Evolutionary conservation across 2,113 vertebrate species (phyloP), one percentile per base, ranked within the genome.

Genomic region (Melanerpes formicivorus): DNA sequence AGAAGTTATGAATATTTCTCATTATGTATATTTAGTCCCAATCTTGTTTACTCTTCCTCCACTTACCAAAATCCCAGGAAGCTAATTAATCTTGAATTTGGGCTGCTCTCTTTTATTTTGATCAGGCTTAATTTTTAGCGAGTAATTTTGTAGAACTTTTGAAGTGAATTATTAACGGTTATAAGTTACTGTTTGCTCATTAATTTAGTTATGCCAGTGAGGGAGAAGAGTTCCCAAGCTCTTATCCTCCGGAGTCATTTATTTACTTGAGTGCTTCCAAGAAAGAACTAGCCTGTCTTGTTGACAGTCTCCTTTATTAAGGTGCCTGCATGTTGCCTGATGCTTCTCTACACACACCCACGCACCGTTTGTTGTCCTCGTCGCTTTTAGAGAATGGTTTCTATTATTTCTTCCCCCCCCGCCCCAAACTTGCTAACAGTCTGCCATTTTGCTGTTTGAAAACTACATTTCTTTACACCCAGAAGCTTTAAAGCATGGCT

Each of bases 191-290:
- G 81, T 94, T 91, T 88, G 48, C 67, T 92, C 30, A 10, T 92
- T 80, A 84, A 79, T 92, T 87, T 84, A 65, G 62, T 82, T 90
- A 76, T 40, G 30, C 82, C 75, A 82, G 0, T 29, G 69, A 78
- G 18, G 29, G 37, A 85, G 54, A 85, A 78, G 63, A 90, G n/a
- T 71, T 55, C 82, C 60, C 75, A 50, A 86, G 59, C 83, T 86
- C 13, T 40, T 50, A 65, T 54, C 90, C 84, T 92, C 79, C 66
- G 26, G 87, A 80, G 48, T 89, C 5, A 40, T 77, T 90, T 95
- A 77, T 95, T 96, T 89, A 63, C 75, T 89, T 73, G 18, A 78
- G 26, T 83, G 29, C 82, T 93, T 94, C 93, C 76, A 85, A 87
- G 95, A 78, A 93, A 81, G 71, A 82, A 10, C 37, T 48, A 52